Evolutionary conservation across 2,888 invertebrate genomes (phyloP).

Genomic region (Incurvaria masculella): DNA sequence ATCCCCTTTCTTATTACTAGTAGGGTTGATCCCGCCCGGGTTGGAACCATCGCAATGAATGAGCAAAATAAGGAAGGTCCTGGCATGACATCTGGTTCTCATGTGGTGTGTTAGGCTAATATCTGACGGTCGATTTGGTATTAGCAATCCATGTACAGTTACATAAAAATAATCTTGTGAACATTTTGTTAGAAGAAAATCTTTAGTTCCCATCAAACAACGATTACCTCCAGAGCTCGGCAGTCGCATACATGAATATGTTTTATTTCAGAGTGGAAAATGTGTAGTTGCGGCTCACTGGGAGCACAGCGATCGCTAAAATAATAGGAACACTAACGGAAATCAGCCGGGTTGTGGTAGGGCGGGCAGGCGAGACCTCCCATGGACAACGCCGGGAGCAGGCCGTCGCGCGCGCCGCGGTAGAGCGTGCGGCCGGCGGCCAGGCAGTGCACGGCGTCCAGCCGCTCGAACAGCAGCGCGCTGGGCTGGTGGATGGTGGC

Average conservation of each 20-base stretch:
- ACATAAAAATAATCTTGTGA: no score
- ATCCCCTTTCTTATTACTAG: no score
- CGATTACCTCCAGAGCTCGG: no score
- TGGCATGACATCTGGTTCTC: no score
- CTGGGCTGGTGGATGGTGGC: slow-evolving; percentile 96
- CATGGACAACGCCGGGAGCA: slow-evolving; percentile 75
- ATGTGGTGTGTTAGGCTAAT: no score
- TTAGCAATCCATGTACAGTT: no score
- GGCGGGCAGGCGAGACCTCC: slow-evolving; percentile 80
- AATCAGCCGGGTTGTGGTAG: slow-evolving; percentile 96
- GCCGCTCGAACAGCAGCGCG: slow-evolving; percentile 89
- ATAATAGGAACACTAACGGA: slow-evolving; percentile 61
- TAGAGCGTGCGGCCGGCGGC: slow-evolving; percentile 82
- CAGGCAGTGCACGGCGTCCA: slow-evolving; percentile 84
- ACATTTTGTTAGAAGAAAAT: no score
- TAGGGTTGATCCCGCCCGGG: no score
- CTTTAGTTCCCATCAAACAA: no score
- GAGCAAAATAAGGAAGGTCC: no score
- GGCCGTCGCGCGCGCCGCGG: slow-evolving; percentile 67
- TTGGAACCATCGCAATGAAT: no score
- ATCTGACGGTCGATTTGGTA: no score
- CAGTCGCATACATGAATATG: background rate
- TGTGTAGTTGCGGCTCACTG: background rate
- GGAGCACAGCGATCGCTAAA: background rate
- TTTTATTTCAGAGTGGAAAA: background rate